These are phyloP conservation scores for Rhyzopertha dominica DNA, from an alignment of 1,140 invertebrate genomes.

Conservation along the genomic window DNA sequence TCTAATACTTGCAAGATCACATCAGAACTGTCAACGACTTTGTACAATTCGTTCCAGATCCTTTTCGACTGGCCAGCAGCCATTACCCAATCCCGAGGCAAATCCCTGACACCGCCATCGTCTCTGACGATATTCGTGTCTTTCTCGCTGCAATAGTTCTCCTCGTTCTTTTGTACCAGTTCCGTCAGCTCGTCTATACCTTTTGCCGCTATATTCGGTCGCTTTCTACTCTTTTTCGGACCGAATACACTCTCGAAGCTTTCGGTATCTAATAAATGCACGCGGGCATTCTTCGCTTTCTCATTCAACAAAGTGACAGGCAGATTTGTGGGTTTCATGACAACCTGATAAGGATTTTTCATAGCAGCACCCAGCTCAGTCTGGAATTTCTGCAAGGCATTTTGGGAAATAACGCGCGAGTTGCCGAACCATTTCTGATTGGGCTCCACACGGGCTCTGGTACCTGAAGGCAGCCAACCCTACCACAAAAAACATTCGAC, in stretches of 20 bases:
- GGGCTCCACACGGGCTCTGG: conserved; percentile 90
- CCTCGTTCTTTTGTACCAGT: conserved; percentile 61
- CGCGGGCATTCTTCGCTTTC: conserved; percentile 81
- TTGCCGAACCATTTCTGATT: conserved; percentile 99
- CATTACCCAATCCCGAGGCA: conserved; percentile 80
- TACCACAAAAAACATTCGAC: conserved; percentile 49
- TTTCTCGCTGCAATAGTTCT: conserved; percentile 72
- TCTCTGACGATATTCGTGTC: conserved; percentile 80
- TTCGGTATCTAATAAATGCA: conserved; percentile 95
- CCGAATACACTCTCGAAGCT: conserved; percentile 93
- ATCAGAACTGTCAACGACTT: conserved; percentile 98
- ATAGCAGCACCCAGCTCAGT: conserved; percentile 90
- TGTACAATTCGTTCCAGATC: conserved; percentile 99
- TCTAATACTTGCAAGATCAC: conserved; percentile 92
- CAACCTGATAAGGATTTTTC: conserved; percentile 95
- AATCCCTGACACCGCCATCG: conserved; percentile 71
- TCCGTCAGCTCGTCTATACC: conserved; percentile 69
- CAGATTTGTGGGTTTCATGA: conserved; percentile 94
- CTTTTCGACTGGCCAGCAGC: conserved; percentile 91
- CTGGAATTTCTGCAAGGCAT: conserved; percentile 94
- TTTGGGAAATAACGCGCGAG: conserved; percentile 86
- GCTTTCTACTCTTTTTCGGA: conserved; percentile 86
- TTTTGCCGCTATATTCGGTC: conserved; percentile 74
- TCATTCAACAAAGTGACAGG: conserved; percentile 94
- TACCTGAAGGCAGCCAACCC: conserved; percentile 81